phyloP scores from a whole-genome alignment of 2,888 invertebrate genomes.

The Sarcophaga subvicina region DNA sequence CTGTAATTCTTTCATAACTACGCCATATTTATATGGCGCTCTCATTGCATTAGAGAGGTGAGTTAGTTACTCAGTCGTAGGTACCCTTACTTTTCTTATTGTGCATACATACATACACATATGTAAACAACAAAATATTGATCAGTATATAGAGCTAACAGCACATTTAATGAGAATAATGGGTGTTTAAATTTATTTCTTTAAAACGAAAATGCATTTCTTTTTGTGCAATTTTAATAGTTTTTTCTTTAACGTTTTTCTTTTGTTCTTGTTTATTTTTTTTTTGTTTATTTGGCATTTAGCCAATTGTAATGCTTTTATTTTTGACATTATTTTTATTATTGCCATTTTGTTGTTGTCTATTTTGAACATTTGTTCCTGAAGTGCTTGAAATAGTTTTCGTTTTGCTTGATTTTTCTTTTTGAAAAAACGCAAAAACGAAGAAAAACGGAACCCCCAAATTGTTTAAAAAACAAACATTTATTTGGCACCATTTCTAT shows the following conservation, averaged over 20 bases:
- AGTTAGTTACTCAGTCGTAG: no score
- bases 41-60: background rate
- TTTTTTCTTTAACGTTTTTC: constrained; percentile 35
- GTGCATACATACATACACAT: no score
- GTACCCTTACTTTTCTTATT: no score
- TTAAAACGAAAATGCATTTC: constrained; percentile 20
- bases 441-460: no score
- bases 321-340: constrained; percentile 67
- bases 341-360: constrained; percentile 61
- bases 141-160: background rate
- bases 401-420: constrained; percentile 20
- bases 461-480: constrained; percentile 22
- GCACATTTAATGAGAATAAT: background rate
- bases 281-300: constrained; percentile 49
- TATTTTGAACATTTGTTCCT: constrained; percentile 61
- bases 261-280: constrained; percentile 6
- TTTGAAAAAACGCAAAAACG: background rate
- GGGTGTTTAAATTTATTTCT: constrained; percentile 10
- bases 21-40: constrained; percentile 19
- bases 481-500: constrained; percentile 63
- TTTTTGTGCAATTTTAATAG: constrained; percentile 1
- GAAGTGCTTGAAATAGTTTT: constrained; percentile 54
- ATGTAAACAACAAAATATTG: background rate
- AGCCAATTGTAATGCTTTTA: constrained; percentile 66
- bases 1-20: background rate